Evolutionary conservation across 2,113 vertebrate species (phyloP).

Genomic region (Ramphastos sulfuratus): DNA sequence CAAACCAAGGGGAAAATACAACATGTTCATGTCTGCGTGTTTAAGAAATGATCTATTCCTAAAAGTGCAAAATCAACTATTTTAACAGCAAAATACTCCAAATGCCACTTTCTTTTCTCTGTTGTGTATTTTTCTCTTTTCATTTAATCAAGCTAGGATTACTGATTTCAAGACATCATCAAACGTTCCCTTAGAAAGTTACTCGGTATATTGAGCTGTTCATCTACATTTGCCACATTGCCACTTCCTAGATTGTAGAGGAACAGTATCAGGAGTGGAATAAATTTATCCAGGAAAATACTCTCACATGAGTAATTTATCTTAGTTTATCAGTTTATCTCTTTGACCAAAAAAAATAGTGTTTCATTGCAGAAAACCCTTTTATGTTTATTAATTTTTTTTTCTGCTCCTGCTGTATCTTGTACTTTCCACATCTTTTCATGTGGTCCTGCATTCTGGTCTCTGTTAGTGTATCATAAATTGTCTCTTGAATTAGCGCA

Average conservation of each 20-base stretch:
- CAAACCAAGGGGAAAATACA: neutral
- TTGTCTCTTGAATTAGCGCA: slow-evolving; percentile 3
- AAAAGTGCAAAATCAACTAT: neutral
- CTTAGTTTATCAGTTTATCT: slow-evolving; percentile 3
- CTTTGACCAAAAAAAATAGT: neutral
- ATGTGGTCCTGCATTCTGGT: slow-evolving; percentile 18
- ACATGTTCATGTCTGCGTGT: neutral
- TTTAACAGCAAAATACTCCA: neutral
- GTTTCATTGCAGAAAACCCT: slow-evolving; percentile 37
- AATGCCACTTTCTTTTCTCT: neutral
- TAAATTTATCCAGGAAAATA: slow-evolving; percentile 51
- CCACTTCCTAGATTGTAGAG: neutral
- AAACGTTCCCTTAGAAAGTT: neutral
- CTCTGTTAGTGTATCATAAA: neutral
- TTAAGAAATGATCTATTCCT: neutral
- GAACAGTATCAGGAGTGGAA: neutral
- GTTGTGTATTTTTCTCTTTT: neutral
- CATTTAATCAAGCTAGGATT: slow-evolving; percentile 10
- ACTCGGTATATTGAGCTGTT: neutral
- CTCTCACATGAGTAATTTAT: slow-evolving; percentile 25
- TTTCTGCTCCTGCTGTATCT: slow-evolving; percentile 6
- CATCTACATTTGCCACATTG: neutral
- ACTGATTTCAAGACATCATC: neutral
- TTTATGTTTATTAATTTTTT: slow-evolving; percentile 24
- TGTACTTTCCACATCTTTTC: slow-evolving; percentile 18